phyloP scores from a whole-genome alignment of 1,140 invertebrate genomes.

The Octopus bimaculoides region DNA sequence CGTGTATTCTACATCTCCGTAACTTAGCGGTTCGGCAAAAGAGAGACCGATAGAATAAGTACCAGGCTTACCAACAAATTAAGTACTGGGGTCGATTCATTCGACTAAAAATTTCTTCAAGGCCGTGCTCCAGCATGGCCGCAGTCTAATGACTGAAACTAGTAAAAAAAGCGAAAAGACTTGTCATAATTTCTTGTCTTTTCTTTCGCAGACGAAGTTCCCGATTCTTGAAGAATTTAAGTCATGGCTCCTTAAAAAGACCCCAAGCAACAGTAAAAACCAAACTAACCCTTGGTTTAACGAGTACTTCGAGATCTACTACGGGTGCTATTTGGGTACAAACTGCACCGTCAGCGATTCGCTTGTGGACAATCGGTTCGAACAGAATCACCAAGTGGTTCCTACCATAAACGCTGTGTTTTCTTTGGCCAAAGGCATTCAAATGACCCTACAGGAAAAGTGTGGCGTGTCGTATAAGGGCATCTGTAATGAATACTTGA shows the following conservation, averaged over 20 bases:
- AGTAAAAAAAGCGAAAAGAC: too few relatives aligned
- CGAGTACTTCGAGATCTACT: slow-evolving; percentile 41
- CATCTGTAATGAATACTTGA: slow-evolving; percentile 42
- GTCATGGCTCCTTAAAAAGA: neutral
- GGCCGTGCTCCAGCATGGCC: too few relatives aligned
- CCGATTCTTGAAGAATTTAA: slow-evolving; percentile 9
- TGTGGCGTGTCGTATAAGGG: slow-evolving; percentile 45
- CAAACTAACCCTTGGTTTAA: slow-evolving; percentile 45
- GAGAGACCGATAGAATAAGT: too few relatives aligned
- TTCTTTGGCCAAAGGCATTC: slow-evolving; percentile 42
- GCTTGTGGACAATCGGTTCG: slow-evolving; percentile 10
- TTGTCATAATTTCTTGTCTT: neutral
- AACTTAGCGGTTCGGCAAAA: too few relatives aligned
- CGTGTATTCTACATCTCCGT: too few relatives aligned
- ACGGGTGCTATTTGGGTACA: slow-evolving; percentile 34
- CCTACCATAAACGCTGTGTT: slow-evolving; percentile 55
- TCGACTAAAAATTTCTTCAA: too few relatives aligned
- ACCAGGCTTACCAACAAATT: too few relatives aligned
- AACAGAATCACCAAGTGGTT: slow-evolving; percentile 46
- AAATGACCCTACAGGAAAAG: slow-evolving; percentile 35
- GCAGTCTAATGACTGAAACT: too few relatives aligned
- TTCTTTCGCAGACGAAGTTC: slow-evolving; percentile 23
- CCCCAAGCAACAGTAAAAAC: neutral
- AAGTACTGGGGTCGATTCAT: too few relatives aligned
- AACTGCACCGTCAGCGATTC: slow-evolving; percentile 17